Evolutionary conservation across 2,888 invertebrate genomes (phyloP).

Genomic region (Strigamia maritima): DNA sequence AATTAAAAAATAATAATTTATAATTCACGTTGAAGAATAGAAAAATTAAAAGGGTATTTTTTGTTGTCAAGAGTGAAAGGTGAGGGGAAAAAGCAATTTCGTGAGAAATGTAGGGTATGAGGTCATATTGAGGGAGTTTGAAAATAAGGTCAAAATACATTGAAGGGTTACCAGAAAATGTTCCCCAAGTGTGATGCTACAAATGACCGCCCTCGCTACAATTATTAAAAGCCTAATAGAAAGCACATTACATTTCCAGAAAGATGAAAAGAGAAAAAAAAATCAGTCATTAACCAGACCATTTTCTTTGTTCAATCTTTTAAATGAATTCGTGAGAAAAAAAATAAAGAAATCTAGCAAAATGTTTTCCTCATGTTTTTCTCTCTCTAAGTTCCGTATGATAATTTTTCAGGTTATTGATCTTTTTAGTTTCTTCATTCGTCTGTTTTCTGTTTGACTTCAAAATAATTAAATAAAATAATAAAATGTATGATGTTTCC

Average conservation of each 20-base stretch:
- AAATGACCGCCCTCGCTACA: neutral
- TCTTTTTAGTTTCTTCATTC: neutral
- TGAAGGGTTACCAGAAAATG: neutral
- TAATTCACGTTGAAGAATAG: too few species aligned
- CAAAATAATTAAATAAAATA: too few species aligned
- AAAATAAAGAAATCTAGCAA: neutral
- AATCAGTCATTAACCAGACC: neutral
- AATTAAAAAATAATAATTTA: too few species aligned
- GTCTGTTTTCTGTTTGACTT: neutral
- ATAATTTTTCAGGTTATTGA: neutral
- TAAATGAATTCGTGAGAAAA: neutral
- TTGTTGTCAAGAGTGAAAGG: neutral
- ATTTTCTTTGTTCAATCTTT: neutral
- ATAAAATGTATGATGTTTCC: too few species aligned
- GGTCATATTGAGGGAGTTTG: neutral
- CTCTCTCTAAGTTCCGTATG: neutral
- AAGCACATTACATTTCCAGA: neutral
- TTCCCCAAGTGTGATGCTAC: neutral
- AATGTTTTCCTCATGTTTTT: neutral
- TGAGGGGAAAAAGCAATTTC: too few species aligned
- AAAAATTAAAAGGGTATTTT: too few species aligned
- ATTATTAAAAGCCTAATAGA: neutral
- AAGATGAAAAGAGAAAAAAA: neutral
- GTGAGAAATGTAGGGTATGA: neutral
- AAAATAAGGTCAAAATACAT: neutral